Conservation (phyloP, 2,888 invertebrate genomes). For the Ashinkailepas kermadecensis region DNA sequence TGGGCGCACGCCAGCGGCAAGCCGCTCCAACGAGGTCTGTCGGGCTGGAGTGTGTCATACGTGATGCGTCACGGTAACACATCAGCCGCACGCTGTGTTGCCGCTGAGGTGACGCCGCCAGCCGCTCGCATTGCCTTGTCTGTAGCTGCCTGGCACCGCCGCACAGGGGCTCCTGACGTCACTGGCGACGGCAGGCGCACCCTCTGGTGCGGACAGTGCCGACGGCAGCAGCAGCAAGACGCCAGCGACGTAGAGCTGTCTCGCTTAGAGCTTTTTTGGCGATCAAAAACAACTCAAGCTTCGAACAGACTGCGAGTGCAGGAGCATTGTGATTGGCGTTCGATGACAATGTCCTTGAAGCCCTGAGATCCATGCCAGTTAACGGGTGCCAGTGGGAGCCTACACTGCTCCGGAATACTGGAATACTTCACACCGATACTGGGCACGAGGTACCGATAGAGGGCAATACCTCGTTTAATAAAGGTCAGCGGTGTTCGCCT, state of each 20-base stretch:
- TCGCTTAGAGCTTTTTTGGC: neutral
- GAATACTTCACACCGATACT: no score
- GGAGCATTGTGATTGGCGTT: neutral
- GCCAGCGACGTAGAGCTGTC: neutral
- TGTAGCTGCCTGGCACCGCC: neutral
- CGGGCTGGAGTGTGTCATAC: no score
- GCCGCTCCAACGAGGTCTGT: no score
- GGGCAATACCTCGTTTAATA: no score
- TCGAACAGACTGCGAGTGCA: neutral
- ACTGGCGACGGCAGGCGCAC: neutral
- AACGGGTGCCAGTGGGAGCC: neutral
- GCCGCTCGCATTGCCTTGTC: neutral
- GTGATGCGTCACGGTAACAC: neutral
- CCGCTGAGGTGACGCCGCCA: neutral
- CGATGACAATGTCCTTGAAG: neutral
- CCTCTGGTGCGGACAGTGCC: neutral
- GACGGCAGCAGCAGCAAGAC: slow-evolving; percentile 3
- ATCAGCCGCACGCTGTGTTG: neutral
- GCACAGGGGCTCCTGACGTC: neutral
- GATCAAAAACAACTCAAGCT: neutral
- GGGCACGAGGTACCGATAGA: no score
- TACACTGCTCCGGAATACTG: neutral
- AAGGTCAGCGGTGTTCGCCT: no score
- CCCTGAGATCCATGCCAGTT: slow-evolving; percentile 8
- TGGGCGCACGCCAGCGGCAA: no score